phyloP scores from a whole-genome alignment of 2,888 invertebrate species.

The Caenorhabditis sp. region DNA sequence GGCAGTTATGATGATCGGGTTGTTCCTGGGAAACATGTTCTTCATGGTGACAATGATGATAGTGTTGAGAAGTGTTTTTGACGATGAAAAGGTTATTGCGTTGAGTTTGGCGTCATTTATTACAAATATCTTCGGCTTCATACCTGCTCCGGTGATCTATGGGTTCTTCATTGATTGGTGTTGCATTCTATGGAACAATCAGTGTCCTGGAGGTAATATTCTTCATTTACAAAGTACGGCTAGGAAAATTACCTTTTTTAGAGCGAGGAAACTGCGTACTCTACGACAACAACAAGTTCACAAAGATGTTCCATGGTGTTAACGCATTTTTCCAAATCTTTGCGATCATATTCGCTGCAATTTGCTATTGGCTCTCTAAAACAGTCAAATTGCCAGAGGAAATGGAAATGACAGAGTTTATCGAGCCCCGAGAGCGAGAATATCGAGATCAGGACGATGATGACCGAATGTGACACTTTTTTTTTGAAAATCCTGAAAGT shows the following conservation, averaged over 20 bases:
- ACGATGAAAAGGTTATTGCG: conserved; percentile 76
- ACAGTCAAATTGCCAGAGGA: conserved; percentile 71
- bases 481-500: too few relatives aligned
- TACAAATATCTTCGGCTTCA: conserved; percentile 77
- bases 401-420: conserved; percentile 61
- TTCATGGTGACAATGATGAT: conserved; percentile 81
- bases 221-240: background rate
- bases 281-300: conserved; percentile 75
- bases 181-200: conserved; percentile 73
- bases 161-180: conserved; percentile 74
- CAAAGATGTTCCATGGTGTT: conserved; percentile 71
- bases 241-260: too few relatives aligned
- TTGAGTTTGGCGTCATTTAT: conserved; percentile 76
- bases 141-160: conserved; percentile 78
- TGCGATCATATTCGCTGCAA: conserved; percentile 66
- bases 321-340: conserved; percentile 72
- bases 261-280: conserved; percentile 77
- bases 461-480: too few relatives aligned
- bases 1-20: conserved; percentile 75
- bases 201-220: conserved; percentile 69
- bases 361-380: conserved; percentile 70
- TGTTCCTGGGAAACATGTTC: conserved; percentile 79
- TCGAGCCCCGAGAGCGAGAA: conserved; percentile 41
- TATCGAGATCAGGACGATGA: conserved; percentile 49
- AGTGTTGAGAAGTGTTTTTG: conserved; percentile 74